These are phyloP conservation scores for Hirundo rustica DNA, from an alignment of 2,797 vertebrate genomes.

Conservation along the genomic window DNA sequence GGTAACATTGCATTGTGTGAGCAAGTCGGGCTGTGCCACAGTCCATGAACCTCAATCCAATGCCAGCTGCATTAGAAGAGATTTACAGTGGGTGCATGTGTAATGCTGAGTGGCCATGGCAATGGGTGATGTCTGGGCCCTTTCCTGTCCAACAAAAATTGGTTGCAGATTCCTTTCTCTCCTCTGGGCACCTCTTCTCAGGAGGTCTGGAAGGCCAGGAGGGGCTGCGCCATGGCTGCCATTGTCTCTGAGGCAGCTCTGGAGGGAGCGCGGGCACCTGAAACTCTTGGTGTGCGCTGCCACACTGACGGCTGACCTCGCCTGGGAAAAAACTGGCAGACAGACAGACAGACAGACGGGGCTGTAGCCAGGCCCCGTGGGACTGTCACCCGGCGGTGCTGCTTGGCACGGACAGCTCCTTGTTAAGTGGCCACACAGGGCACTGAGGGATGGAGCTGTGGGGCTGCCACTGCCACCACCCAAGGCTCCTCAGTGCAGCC, in stretches of 20 bases:
- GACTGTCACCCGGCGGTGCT: fast-evolving
- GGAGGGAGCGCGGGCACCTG: fast-evolving
- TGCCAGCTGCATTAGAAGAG: neutral
- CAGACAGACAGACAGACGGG: neutral
- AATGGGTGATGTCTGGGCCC: neutral
- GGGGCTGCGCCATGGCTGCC: fast-evolving
- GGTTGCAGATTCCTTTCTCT: neutral
- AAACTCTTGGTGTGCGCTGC: fast-evolving
- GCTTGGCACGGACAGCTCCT: fast-evolving
- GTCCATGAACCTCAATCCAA: neutral
- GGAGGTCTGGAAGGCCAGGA: too few species aligned
- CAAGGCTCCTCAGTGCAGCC: too few species aligned
- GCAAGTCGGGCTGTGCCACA: neutral
- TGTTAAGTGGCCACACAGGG: fast-evolving
- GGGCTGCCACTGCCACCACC: too few species aligned
- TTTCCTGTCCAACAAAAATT: neutral
- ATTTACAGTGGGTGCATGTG: too few species aligned
- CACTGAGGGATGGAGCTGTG: fast-evolving
- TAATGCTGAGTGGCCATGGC: neutral
- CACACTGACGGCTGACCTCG: fast-evolving
- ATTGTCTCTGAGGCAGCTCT: neutral
- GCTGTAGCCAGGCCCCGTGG: fast-evolving
- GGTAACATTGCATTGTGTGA: neutral
- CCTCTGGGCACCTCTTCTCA: neutral
- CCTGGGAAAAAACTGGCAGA: too few species aligned